Percentiles rank a stretch among this genome's conserved stretches.
Evolutionary conservation across 2,113 vertebrate species (phyloP).

Genomic region (Phrynosoma platyrhinos): DNA sequence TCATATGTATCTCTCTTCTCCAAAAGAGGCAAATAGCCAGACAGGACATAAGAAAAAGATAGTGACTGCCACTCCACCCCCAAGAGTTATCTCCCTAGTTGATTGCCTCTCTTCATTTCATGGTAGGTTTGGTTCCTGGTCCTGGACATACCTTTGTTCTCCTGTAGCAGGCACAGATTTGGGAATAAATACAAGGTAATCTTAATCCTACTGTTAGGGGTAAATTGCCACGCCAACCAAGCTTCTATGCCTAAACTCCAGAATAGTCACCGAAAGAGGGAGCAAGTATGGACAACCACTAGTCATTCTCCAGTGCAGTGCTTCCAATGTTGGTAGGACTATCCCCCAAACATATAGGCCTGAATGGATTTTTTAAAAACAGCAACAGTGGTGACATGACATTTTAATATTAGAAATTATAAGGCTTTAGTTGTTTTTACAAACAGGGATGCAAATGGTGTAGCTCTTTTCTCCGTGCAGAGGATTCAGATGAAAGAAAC

Average conservation of each 20-base stretch:
- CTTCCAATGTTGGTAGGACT: neutral
- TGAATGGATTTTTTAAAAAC: neutral
- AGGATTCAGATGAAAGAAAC: constrained; percentile 15
- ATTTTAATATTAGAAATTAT: neutral
- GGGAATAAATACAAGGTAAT: neutral
- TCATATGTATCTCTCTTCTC: too few relatives aligned
- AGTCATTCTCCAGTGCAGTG: neutral
- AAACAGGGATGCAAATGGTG: neutral
- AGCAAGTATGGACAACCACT: constrained; percentile 20
- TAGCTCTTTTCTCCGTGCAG: neutral
- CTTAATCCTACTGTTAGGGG: neutral
- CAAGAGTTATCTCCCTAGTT: too few relatives aligned
- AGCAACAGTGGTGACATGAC: rapidly evolving
- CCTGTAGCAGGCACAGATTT: neutral
- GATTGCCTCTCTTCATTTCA: too few relatives aligned
- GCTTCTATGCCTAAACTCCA: neutral
- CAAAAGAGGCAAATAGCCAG: too few relatives aligned
- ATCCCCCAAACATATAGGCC: neutral
- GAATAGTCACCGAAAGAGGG: neutral
- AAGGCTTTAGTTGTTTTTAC: neutral
- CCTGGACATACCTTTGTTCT: neutral
- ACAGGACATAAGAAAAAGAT: too few relatives aligned
- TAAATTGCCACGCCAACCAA: too few relatives aligned
- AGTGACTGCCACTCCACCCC: too few relatives aligned
- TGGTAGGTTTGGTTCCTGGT: too few relatives aligned